phyloP scores from a whole-genome alignment of 2,888 invertebrate genomes.

The Phymatocera aterrima region DNA sequence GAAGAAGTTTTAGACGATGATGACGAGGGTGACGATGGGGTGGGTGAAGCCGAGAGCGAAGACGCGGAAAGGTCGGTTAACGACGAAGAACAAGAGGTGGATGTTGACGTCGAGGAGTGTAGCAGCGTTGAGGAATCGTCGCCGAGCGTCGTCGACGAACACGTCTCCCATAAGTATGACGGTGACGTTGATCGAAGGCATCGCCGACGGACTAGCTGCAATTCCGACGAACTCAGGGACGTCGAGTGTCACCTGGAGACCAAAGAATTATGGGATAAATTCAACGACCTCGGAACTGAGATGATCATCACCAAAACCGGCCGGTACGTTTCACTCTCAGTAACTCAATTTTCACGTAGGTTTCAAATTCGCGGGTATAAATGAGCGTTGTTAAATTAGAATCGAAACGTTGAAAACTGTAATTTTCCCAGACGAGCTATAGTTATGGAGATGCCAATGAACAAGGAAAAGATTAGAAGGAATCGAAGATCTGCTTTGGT shows the following conservation, averaged over 20 bases:
- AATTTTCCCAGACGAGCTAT: too few species aligned
- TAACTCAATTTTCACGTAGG: too few species aligned
- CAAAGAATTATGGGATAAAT: constrained; percentile 89
- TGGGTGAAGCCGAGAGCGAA: constrained; percentile 77
- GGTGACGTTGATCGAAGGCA: constrained; percentile 63
- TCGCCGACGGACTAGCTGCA: constrained; percentile 76
- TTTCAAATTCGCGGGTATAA: too few species aligned
- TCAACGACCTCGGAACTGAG: constrained; percentile 86
- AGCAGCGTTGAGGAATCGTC: constrained; percentile 77
- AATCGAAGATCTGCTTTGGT: background rate
- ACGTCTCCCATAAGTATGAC: constrained; percentile 57
- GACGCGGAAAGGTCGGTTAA: constrained; percentile 68
- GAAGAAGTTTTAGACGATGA: constrained; percentile 75
- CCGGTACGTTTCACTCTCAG: constrained; percentile 76
- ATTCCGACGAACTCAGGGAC: constrained; percentile 80
- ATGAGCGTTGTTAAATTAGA: too few species aligned
- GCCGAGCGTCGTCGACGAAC: constrained; percentile 61
- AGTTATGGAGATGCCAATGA: too few species aligned
- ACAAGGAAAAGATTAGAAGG: too few species aligned
- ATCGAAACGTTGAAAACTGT: too few species aligned
- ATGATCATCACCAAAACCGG: constrained; percentile 93
- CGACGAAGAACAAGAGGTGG: constrained; percentile 75
- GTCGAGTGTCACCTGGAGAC: constrained; percentile 87
- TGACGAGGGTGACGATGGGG: constrained; percentile 76
- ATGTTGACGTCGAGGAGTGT: constrained; percentile 80